Base-by-base conservation (phyloP, 2,113 vertebrate species). In the Daboia siamensis region DNA sequence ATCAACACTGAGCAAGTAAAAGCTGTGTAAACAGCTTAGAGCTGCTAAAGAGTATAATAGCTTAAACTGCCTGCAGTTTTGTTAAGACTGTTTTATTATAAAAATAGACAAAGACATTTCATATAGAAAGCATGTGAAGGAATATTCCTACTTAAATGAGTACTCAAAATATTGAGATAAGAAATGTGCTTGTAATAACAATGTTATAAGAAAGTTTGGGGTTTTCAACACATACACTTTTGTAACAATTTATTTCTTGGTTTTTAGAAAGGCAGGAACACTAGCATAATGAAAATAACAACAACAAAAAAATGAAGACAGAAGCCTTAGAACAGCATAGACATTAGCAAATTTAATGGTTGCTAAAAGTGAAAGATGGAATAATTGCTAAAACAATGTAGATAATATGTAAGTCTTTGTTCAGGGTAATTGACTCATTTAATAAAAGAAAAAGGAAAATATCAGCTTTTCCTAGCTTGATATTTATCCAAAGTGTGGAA, bases 81-180 rank as follows among this genome's bases (percentile, higher is more conserved):
- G 61, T 13, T 52, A 84, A 91, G 21, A 17, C 26, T 90, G 87
- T 69, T 87, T 91, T 93, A 64, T 85, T 52, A 59, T 91, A 46
- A 91, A 93, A 93, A 93, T 64, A 91, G 69, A 89, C 57, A 90
- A 87, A 84, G 90, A 86, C 26, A 69, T 48, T 85, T 69, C 90
- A 55, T 55, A 86, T 86, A 21, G 88, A 93, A 93, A 89, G 39
- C 13, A 57, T 39, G 48, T 46, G 33, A 56, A 56, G 46, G 74
- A 85, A 23, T 89, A 55, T 86, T 69, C 69, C 8, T 91, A 23
- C 29, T 56, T 91, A 88, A 89, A 17, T 56, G 48, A 86, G 29
- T 87, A 74, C 7, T 86, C 26, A 64, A 86, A 91, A 86, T 55
- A 91, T 55, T 86, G 11, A 61, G 48, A 64, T 57, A 91, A 61